phyloP scores from a whole-genome alignment of 2,797 vertebrate species.

The Tokudaia tokunoshimensis region DNA sequence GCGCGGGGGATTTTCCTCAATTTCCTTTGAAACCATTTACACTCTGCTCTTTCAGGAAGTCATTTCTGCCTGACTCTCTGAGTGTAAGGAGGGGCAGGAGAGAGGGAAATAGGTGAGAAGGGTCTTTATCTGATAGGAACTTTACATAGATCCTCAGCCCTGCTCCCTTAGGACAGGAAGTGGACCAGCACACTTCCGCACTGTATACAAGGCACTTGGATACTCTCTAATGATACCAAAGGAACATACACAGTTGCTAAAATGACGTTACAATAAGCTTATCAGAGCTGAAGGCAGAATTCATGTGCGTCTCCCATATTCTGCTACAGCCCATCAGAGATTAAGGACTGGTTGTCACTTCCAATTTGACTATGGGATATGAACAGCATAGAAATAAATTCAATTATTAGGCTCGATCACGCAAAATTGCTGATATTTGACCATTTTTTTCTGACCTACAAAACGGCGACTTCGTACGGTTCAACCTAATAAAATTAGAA shows the following conservation, averaged over 20 bases:
- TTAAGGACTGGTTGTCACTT: slow-evolving; percentile 36
- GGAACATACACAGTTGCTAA: neutral
- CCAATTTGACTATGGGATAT: slow-evolving; percentile 54
- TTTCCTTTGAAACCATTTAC: neutral
- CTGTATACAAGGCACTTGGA: neutral
- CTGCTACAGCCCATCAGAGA: neutral
- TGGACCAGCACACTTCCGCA: neutral
- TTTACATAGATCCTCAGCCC: neutral
- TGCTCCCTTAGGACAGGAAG: neutral
- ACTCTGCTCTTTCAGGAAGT: neutral
- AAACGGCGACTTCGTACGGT: slow-evolving; percentile 37
- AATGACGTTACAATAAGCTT: neutral
- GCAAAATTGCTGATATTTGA: slow-evolving; percentile 61
- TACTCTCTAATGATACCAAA: neutral
- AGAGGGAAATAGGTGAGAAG: neutral
- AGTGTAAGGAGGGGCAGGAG: neutral
- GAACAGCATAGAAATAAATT: slow-evolving; percentile 55
- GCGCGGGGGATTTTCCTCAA: neutral
- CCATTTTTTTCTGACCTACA: slow-evolving; percentile 45
- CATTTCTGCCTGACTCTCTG: too few species aligned
- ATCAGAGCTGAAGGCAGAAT: neutral
- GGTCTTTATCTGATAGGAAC: neutral
- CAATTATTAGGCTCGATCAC: slow-evolving; percentile 59
- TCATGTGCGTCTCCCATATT: neutral
- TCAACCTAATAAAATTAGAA: slow-evolving; percentile 54